These are phyloP conservation scores for Eupithecia abbreviata DNA, from an alignment of 2,888 invertebrate species.

Conservation along the genomic window DNA sequence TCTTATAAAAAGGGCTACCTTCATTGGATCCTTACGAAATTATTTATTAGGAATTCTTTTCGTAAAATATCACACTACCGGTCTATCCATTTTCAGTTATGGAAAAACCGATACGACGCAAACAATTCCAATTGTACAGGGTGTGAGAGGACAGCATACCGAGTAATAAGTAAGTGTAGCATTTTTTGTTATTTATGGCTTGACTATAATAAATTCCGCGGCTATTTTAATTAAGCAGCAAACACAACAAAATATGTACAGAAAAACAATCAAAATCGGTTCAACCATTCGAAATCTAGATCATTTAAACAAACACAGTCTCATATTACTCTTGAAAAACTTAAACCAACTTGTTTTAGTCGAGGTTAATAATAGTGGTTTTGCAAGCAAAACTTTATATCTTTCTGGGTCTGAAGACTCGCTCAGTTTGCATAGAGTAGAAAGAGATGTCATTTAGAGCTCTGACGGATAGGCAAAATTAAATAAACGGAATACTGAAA, in stretches of 20 bases:
- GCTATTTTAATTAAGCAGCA: too few relatives aligned
- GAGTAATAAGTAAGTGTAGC: background rate
- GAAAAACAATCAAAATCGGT: too few relatives aligned
- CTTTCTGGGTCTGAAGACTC: too few relatives aligned
- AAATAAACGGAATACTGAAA: too few relatives aligned
- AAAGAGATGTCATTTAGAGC: too few relatives aligned
- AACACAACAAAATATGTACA: background rate
- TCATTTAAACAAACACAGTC: background rate
- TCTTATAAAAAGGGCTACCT: background rate
- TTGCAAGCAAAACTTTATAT: too few relatives aligned
- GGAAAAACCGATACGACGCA: constrained; percentile 45
- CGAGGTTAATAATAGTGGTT: background rate
- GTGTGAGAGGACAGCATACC: background rate
- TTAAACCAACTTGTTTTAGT: background rate
- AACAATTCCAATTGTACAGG: constrained; percentile 42
- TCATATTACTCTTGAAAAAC: too few relatives aligned
- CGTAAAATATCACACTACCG: constrained; percentile 41
- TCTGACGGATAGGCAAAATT: too few relatives aligned
- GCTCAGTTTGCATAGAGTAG: too few relatives aligned
- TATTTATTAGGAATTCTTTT: constrained; percentile 38
- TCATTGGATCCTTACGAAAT: constrained; percentile 1
- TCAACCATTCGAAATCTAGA: background rate
- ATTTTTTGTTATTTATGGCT: background rate
- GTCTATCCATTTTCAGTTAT: constrained; percentile 45
- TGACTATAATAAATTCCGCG: background rate